A percentile compares a stretch with the other conserved stretches of the same genome.
These are phyloP conservation scores for Phyllostomus hastatus DNA, from an alignment of 2,113 vertebrate species.

Conservation along the genomic window DNA sequence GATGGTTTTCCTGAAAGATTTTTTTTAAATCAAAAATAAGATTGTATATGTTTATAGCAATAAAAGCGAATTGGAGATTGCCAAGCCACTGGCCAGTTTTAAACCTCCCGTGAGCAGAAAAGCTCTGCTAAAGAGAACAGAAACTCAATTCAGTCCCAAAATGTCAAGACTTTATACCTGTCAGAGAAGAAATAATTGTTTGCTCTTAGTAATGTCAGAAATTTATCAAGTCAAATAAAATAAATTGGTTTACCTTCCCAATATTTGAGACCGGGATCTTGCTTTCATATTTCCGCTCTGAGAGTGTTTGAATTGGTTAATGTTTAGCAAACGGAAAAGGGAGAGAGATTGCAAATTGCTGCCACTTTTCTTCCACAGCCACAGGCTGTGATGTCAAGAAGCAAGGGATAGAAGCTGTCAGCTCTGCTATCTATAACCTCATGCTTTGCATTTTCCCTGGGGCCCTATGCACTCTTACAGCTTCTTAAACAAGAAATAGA, in stretches of 20 bases:
- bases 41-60: neutral
- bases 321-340: neutral
- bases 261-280: neutral
- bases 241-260: slow-evolving; percentile 31
- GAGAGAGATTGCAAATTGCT: slow-evolving; percentile 44
- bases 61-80: neutral
- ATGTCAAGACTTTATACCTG: slow-evolving; percentile 36
- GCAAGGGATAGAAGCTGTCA: slow-evolving; percentile 20
- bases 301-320: slow-evolving; percentile 48
- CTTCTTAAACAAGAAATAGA: neutral
- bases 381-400: slow-evolving; percentile 41
- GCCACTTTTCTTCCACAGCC: slow-evolving; percentile 62
- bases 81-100: neutral
- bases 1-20: neutral
- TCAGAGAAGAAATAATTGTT: slow-evolving; percentile 35
- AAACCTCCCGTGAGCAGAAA: neutral
- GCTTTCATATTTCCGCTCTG: slow-evolving; percentile 40
- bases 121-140: neutral
- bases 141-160: neutral
- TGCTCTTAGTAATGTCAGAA: neutral
- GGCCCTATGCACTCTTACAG: neutral
- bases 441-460: neutral
- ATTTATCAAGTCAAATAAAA: slow-evolving; percentile 38
- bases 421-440: neutral
- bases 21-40: slow-evolving; percentile 1